Conservation (phyloP, 2,113 vertebrate genomes). For the Oreochromis spilurus region DNA sequence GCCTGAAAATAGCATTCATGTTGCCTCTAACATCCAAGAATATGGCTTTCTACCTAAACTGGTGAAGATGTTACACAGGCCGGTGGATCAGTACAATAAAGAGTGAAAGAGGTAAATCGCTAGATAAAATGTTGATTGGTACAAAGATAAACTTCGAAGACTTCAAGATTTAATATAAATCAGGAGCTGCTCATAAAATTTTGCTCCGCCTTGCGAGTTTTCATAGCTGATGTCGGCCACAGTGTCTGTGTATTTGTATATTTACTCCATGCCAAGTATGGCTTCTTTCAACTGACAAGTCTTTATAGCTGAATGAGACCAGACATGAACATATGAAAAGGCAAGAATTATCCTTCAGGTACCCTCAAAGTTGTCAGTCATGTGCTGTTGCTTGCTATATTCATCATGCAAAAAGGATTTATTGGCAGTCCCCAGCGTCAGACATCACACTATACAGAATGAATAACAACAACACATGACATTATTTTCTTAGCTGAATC, state of each 20-base stretch:
- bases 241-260: not conserved
- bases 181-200: not conserved
- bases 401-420: slow-evolving; percentile 5
- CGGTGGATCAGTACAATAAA: not conserved
- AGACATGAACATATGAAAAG: not conserved
- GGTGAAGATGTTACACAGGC: not conserved
- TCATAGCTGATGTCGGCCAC: not conserved
- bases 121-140: not conserved
- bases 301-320: not conserved
- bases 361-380: slow-evolving; percentile 7
- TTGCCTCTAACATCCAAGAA: not conserved
- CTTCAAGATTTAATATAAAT: not conserved
- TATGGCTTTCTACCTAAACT: not conserved
- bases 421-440: slow-evolving; percentile 14
- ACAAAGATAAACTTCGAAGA: not conserved
- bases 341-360: not conserved
- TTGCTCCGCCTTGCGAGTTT: not conserved
- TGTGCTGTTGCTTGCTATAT: not conserved
- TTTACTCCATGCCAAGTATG: not conserved
- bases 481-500: slow-evolving; percentile 22
- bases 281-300: not conserved
- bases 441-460: slow-evolving; percentile 11
- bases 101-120: not conserved
- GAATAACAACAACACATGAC: slow-evolving; percentile 29
- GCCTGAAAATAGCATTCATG: not conserved